Evolutionary conservation across 2,888 invertebrate genomes (phyloP), one percentile per base, ranked within the genome.

Genomic region (Lasius platythorax): DNA sequence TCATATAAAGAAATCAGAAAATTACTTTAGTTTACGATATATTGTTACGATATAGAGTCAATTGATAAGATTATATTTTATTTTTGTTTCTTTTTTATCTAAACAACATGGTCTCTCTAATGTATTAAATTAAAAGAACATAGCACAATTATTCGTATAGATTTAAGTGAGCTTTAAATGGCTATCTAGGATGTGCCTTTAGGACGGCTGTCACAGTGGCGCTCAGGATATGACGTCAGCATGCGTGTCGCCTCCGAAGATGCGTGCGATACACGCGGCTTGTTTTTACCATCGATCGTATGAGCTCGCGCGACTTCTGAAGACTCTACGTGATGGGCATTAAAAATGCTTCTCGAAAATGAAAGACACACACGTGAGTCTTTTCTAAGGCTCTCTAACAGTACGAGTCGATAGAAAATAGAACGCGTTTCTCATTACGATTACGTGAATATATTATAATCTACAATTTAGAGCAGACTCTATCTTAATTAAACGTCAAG

Each of bases 201-300:
- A 53, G 18, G 50, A 82, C 67, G 73, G 79, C 76, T 84, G 82
- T 67, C 68, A 58, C 68, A 58, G 79, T 82, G 76, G 85, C 82
- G 87, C 85, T 82, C 85, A 88, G 88, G 88, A 88, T 86, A 37
- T 88, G 88, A 87, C 87, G 88, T 88, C 88, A 88, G 68, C 68
- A 87, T 85, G 87, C 87, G 88, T 86, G 88, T 88, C 85, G 87
- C 85, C 87, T 72, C 79, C 68, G 85, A 78, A 88, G 87, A 87
- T 88, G 83, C 82, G 83, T 84, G 83, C 86, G 88, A 87, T 87
- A 88, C 82, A 56, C 72, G 84, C 85, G 82, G 86, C 82, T 76
- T 85, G 87, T 86, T 86, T 87, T 87, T 88, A 81, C 46, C 37
- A 46, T 46, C 75, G 61, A 81, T 74, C 61, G 79, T 81, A 53